These are phyloP conservation scores for Drosophila watanabei DNA, from an alignment of 1,140 invertebrate species.

Conservation along the genomic window DNA sequence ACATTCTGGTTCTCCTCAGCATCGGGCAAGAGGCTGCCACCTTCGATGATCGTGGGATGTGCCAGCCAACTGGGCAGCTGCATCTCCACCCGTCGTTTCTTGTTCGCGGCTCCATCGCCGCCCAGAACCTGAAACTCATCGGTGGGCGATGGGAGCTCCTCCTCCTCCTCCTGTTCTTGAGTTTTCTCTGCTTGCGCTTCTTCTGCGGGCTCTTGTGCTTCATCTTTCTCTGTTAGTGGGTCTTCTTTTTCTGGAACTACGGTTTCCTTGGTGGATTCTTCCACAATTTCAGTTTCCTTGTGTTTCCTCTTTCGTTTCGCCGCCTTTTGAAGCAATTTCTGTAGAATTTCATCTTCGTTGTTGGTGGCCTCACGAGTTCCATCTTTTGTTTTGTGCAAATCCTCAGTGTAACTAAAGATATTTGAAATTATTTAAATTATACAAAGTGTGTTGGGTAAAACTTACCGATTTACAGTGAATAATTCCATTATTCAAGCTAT, in stretches of 20 bases:
- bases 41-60: conserved; percentile 91
- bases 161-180: conserved; percentile 7
- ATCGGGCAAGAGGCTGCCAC: conserved; percentile 87
- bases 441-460: neutral
- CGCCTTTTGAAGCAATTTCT: conserved; percentile 87
- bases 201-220: neutral
- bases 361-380: conserved; percentile 4
- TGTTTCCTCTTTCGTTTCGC: conserved; percentile 77
- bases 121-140: conserved; percentile 87
- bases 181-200: neutral
- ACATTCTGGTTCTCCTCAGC: conserved; percentile 87
- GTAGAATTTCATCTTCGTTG: conserved; percentile 87
- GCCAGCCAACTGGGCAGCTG: conserved; percentile 95
- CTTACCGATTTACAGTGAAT: conserved; percentile 81
- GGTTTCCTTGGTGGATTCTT: conserved; percentile 9
- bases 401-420: conserved; percentile 51
- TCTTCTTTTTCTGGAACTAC: conserved; percentile 11
- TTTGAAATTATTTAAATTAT: neutral
- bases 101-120: conserved; percentile 85
- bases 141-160: conserved; percentile 5
- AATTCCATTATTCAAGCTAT: conserved; percentile 69
- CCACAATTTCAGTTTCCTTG: conserved; percentile 46
- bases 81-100: conserved; percentile 88
- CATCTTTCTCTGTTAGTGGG: neutral
- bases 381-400: conserved; percentile 25